Evolutionary conservation across 2,113 vertebrate genomes (phyloP).

Genomic region (Sturnira hondurensis): DNA sequence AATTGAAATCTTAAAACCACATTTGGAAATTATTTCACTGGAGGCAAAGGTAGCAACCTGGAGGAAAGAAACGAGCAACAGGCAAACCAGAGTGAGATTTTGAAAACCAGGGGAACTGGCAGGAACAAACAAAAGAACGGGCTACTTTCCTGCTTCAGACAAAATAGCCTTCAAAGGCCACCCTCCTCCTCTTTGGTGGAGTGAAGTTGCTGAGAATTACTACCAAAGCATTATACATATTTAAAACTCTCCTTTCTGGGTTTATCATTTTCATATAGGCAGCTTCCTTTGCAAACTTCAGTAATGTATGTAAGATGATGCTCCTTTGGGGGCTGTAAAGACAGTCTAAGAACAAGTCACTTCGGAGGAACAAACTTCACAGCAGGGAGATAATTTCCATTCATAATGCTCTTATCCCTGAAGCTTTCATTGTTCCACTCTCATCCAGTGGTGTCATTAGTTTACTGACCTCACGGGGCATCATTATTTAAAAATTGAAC

Average conservation of each 20-base stretch:
- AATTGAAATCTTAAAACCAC: background rate
- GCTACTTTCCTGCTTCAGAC: background rate
- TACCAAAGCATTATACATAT: background rate
- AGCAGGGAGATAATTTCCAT: constrained; percentile 44
- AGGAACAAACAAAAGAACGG: background rate
- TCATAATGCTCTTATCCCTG: constrained; percentile 15
- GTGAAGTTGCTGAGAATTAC: background rate
- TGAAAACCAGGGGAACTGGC: background rate
- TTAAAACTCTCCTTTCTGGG: constrained; percentile 38
- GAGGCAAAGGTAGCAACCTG: background rate
- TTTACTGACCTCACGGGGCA: constrained; percentile 58
- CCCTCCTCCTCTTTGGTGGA: background rate
- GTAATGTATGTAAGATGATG: constrained; percentile 39
- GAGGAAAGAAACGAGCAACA: background rate
- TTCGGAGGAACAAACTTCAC: constrained; percentile 42
- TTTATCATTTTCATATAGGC: constrained; percentile 35
- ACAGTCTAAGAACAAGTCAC: constrained; percentile 53
- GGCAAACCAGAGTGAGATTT: background rate
- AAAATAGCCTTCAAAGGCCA: background rate
- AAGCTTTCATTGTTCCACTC: background rate
- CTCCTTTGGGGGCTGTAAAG: constrained; percentile 48
- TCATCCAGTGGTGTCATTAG: constrained; percentile 21
- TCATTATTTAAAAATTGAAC: constrained; percentile 55
- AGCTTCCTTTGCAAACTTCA: constrained; percentile 45
- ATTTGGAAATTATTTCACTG: constrained; percentile 2